Base-by-base conservation (phyloP, 2,113 vertebrate species). In the Gila orcuttii region DNA sequence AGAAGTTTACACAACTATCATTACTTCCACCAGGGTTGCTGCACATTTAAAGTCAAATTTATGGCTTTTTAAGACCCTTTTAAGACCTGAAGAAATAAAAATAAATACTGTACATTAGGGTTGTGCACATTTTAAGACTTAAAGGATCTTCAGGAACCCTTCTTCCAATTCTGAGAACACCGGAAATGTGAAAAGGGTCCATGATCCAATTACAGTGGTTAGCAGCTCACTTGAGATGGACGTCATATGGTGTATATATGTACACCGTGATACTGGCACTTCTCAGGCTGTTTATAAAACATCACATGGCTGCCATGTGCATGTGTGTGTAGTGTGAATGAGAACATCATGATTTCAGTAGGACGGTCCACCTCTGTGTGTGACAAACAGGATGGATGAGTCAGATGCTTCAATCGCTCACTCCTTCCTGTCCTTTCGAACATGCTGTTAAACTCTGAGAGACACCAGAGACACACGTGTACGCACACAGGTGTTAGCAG, bases 301-400 rank as follows among this genome's bases (percentile, higher is more conserved):
- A 45, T 15, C 42, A 47, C 23, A 45, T 73, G 82, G 50, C 7
- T 55, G 64, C 28, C 2, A 71, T 36, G 33, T 59, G 62, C 28
- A 50, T 33, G 17, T 50, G 45, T 55, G 31, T 13, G 9, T 36
- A 33, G n/a, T 19, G 68, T 28, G 82, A 50, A 55, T 60, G 55
- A 55, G 64, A 15, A 83, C 19, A 78, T 82, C 77, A 76, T 85
- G 86, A 82, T 69, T 76, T 86, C 73, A 82, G 78, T 84, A 68
- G 85, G 88, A 69, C 50, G 77, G 85, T 60, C 33, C 55, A 79
- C 55, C 55, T 82, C 59, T 85, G 84, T 73, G 17, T 77, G 84
- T 82, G 82, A 87, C 79, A 88, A 88, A 91, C 82, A 91, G 90
- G 89, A 91, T 89, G 89, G 79, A 85, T 89, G 90, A 90, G 68